These are phyloP conservation scores for Hydropotes inermis DNA, from an alignment of 2,113 vertebrate genomes.

Conservation along the genomic window DNA sequence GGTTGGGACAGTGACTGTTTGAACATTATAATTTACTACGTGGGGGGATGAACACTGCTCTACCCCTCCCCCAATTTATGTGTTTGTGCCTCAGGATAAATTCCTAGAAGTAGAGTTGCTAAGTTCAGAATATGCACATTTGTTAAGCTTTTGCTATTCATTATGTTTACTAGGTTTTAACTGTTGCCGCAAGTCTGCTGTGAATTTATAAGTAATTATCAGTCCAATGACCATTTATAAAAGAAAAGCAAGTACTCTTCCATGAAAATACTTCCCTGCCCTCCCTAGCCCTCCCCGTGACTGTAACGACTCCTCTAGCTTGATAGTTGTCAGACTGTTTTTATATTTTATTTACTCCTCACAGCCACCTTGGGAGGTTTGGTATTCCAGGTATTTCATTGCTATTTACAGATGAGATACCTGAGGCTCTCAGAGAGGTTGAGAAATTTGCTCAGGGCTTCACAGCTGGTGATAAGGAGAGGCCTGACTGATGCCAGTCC, in stretches of 20 bases:
- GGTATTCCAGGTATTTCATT: not conserved
- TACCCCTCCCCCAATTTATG: not conserved
- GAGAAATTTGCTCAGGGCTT: not conserved
- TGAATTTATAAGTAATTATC: not conserved
- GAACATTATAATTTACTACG: rapidly evolving
- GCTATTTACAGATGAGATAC: rapidly evolving
- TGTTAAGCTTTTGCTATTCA: not conserved
- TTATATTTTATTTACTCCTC: not conserved
- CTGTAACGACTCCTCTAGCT: not conserved
- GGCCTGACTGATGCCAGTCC: not conserved
- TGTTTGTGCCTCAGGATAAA: not conserved
- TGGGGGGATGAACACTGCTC: no score
- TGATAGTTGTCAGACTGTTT: not conserved
- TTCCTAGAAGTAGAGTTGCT: not conserved
- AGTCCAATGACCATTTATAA: not conserved
- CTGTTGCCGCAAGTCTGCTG: not conserved
- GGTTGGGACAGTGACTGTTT: not conserved
- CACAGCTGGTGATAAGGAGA: not conserved
- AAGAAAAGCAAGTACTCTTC: not conserved
- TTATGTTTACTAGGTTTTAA: not conserved
- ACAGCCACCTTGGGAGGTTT: not conserved
- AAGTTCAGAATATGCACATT: not conserved
- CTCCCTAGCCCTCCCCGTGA: rapidly evolving
- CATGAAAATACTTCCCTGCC: not conserved
- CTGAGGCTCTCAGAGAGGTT: not conserved